phyloP scores from a whole-genome alignment of 2,797 vertebrate genomes.

The Toxotes lorentzi region DNA sequence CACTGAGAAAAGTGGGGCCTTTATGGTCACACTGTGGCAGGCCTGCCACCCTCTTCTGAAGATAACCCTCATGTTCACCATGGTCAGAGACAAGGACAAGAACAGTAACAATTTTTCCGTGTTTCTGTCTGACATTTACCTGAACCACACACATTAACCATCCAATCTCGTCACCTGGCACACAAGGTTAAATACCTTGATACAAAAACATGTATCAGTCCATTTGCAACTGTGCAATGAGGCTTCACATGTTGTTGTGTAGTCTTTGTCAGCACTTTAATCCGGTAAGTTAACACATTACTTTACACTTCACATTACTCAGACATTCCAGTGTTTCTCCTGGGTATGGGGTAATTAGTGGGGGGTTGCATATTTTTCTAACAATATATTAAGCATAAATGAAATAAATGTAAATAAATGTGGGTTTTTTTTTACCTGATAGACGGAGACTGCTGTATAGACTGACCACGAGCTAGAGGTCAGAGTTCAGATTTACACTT shows the following conservation, averaged over 20 bases:
- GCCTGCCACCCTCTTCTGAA: background rate
- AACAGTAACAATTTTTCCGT: background rate
- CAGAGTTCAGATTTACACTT: background rate
- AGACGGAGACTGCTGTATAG: background rate
- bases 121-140: background rate
- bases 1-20: background rate
- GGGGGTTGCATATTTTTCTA: background rate
- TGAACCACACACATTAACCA: background rate
- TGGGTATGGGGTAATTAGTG: background rate
- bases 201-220: background rate
- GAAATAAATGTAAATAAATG: background rate
- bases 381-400: background rate
- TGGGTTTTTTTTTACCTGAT: background rate
- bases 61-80: background rate
- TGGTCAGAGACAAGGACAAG: background rate
- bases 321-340: background rate
- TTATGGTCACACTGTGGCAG: background rate
- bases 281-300: background rate
- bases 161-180: background rate
- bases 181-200: background rate
- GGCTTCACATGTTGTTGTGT: background rate
- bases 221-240: background rate
- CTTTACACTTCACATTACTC: slow-evolving; percentile 6
- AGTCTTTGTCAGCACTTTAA: background rate
- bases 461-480: too few species aligned